Evolutionary conservation across 2,888 invertebrate genomes (phyloP).

Genomic region (Scaptomyza cyrtandrae): DNA sequence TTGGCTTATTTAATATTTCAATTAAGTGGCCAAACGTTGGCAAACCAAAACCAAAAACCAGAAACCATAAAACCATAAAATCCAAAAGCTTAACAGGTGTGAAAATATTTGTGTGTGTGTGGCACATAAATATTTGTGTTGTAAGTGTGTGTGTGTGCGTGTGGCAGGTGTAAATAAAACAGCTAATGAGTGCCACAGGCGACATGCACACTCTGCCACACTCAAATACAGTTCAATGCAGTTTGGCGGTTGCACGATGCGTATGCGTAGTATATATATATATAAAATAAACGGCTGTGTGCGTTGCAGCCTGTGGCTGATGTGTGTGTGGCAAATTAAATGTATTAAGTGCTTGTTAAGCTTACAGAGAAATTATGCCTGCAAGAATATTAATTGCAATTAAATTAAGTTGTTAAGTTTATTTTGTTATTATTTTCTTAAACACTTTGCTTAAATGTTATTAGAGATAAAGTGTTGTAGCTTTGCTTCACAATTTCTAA

Average conservation of each 20-base stretch:
- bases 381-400: constrained; percentile 15
- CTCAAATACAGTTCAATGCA: constrained; percentile 21
- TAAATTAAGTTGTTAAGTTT: background rate
- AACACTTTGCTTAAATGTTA: background rate
- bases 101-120: constrained; percentile 51
- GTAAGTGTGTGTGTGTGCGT: background rate
- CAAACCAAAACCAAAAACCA: constrained; percentile 39
- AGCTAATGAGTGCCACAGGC: constrained; percentile 67
- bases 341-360: constrained; percentile 18
- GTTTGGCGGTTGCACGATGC: constrained; percentile 34
- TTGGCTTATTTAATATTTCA: constrained; percentile 81
- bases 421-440: background rate
- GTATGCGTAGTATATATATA: constrained; percentile 38
- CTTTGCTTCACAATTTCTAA: background rate
- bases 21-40: constrained; percentile 59
- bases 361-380: constrained; percentile 5
- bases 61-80: constrained; percentile 17
- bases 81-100: constrained; percentile 39
- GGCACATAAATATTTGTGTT: constrained; percentile 36
- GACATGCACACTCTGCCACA: background rate
- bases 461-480: background rate
- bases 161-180: constrained; percentile 30
- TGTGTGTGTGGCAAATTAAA: constrained; percentile 16
- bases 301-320: constrained; percentile 10
- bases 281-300: background rate